phyloP scores from a whole-genome alignment of 2,888 invertebrate genomes.

The Isoperla grammatica region DNA sequence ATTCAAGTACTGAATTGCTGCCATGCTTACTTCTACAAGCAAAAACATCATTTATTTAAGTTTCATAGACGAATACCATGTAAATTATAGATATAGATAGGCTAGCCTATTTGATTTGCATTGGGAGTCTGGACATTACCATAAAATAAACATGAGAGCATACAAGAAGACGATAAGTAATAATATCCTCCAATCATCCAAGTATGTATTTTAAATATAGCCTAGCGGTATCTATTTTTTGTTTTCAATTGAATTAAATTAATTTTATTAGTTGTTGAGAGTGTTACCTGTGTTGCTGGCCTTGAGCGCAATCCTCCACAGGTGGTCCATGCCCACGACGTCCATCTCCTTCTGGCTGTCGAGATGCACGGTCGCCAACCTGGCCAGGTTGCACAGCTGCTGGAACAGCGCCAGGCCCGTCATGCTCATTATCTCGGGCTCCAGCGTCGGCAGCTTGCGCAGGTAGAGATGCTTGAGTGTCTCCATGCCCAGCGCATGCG shows the following conservation, averaged over 20 bases:
- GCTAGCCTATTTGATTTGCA: too few species aligned
- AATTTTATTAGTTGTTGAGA: too few species aligned
- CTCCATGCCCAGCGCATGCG: constrained; percentile 84
- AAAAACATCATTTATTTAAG: constrained; percentile 1
- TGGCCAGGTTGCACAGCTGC: constrained; percentile 81
- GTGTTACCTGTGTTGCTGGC: constrained; percentile 79
- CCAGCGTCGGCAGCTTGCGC: constrained; percentile 80
- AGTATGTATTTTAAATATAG: too few species aligned
- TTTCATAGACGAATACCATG: background rate
- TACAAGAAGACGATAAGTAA: too few species aligned
- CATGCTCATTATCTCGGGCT: constrained; percentile 87
- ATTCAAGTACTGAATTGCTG: constrained; percentile 90
- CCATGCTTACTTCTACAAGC: constrained; percentile 76
- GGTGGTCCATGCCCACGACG: constrained; percentile 83
- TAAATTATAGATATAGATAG: too few species aligned
- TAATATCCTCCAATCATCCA: too few species aligned
- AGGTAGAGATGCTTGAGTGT: constrained; percentile 82
- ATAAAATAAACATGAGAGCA: too few species aligned
- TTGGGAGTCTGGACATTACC: too few species aligned
- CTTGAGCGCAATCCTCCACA: constrained; percentile 89
- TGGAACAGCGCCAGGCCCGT: constrained; percentile 87
- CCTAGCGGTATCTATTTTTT: too few species aligned
- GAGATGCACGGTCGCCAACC: constrained; percentile 68
- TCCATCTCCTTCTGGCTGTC: constrained; percentile 47
- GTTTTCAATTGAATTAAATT: too few species aligned